Evolutionary conservation across 2,888 invertebrate species (phyloP).

Genomic region (Meteorus cinctellus): DNA sequence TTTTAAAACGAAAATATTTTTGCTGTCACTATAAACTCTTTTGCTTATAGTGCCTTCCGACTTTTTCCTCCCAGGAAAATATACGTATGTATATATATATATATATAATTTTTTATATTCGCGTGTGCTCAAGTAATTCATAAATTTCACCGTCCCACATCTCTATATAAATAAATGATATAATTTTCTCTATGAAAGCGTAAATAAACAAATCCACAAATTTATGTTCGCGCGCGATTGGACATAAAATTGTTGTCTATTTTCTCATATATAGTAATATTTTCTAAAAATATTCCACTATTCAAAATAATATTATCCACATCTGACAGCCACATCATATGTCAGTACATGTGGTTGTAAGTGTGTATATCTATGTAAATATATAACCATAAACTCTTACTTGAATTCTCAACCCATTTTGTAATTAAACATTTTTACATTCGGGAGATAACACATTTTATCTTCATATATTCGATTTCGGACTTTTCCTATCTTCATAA

Average conservation of each 20-base stretch:
- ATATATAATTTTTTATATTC: neutral
- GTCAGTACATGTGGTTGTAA: neutral
- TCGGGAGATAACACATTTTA: slow-evolving; percentile 60
- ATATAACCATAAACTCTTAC: slow-evolving; percentile 50
- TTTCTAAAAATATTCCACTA: slow-evolving; percentile 6
- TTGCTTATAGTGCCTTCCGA: neutral
- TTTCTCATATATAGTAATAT: neutral
- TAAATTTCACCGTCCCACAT: neutral
- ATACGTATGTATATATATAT: neutral
- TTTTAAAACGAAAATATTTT: neutral
- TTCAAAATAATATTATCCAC: slow-evolving; percentile 20
- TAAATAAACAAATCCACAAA: neutral
- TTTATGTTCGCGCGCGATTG: neutral
- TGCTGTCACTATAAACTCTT: neutral
- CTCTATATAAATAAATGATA: neutral
- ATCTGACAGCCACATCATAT: neutral
- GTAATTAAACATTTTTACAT: slow-evolving; percentile 65
- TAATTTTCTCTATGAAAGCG: slow-evolving; percentile 3
- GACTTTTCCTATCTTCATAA: slow-evolving; percentile 46
- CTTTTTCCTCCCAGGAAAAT: neutral
- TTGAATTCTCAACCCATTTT: slow-evolving; percentile 54
- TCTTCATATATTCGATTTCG: neutral
- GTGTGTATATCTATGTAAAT: slow-evolving; percentile 20
- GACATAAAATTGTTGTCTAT: neutral
- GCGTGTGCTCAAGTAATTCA: neutral